Evolutionary conservation across 2,888 invertebrate genomes (phyloP), one percentile per base, ranked within the genome.

Genomic region (Sphaerophoria taeniata): DNA sequence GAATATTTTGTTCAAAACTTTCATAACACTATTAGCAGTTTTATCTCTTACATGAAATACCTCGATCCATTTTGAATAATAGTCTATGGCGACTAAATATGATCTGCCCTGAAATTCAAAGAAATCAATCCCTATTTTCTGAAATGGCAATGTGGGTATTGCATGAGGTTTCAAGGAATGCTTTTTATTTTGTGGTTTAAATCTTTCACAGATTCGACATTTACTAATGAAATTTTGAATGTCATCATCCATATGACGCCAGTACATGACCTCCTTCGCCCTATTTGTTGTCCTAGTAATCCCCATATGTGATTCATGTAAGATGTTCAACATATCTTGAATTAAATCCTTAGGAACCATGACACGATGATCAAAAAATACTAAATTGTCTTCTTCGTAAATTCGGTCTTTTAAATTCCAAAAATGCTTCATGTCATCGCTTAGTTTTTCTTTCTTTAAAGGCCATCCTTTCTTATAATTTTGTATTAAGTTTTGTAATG

Each of bases 261-360:
- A 61, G 11, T 71, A 71, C 47, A 71, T 47, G n/a, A 36, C 9
- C 6, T n/a, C 9, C 67, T 75, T 75, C 9, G 76, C 75, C 43
- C 36, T 65, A 56, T 16, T 56, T 14, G 70, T 43, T 14, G 63
- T 83, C 49, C 60, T 78, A 31, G 47, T 76, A 39, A 77, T 77
- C 11, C 73, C 73, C 51, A 83, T 61, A 14, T 76, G 67, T 14
- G 56, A 69, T 33, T 67, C 65, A 58, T 82, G 72, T 34, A 82
- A 36, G 16, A 49, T 6, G 6, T 43, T 11, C 43, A 73, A 58
- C 5, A 53, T 67, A 45, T 67, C 55, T 5, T 33, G 4, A n/a
- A 24, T 24, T 60, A 71, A 31, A 53, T n/a, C 14, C 6, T 56
- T 4, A 6, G 34, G n/a, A 4, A 34, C 34, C n/a, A n/a, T n/a